These are phyloP conservation scores for Drosophila nigromelanica DNA, from an alignment of 1,140 invertebrate genomes.

Conservation along the genomic window DNA sequence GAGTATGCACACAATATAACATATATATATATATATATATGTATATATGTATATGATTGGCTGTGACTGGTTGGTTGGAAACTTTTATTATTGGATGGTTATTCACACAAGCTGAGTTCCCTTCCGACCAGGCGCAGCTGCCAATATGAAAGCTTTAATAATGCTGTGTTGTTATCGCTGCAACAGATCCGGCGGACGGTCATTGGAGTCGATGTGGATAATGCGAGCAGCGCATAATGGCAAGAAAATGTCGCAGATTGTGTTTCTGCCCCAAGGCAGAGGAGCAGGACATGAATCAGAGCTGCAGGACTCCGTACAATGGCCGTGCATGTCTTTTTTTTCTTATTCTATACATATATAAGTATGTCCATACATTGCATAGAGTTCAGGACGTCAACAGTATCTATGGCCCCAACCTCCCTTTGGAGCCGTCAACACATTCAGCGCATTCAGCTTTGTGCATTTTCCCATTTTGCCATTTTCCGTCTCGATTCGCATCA, in stretches of 20 bases:
- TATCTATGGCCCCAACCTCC: slow-evolving; percentile 23
- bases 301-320: too few species aligned
- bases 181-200: slow-evolving; percentile 28
- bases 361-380: slow-evolving; percentile 40
- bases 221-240: slow-evolving; percentile 49
- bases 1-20: too few species aligned
- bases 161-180: slow-evolving; percentile 29
- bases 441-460: slow-evolving; percentile 4
- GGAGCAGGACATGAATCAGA: background rate
- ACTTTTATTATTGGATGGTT: background rate
- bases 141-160: slow-evolving; percentile 43
- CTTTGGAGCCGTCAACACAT: too few species aligned
- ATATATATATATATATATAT: background rate
- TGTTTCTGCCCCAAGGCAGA: slow-evolving; percentile 32
- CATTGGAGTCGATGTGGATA: slow-evolving; percentile 49
- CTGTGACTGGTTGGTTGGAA: slow-evolving; percentile 11
- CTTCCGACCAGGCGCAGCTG: slow-evolving; percentile 13
- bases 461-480: slow-evolving; percentile 20
- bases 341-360: too few species aligned
- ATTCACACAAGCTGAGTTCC: slow-evolving; percentile 11
- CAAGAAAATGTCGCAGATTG: slow-evolving; percentile 72
- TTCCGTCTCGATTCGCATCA: slow-evolving; percentile 23
- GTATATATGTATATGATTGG: background rate
- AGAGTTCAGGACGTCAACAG: slow-evolving; percentile 46
- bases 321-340: slow-evolving; percentile 39